These are phyloP conservation scores for Brachyptera risi DNA, from an alignment of 2,888 invertebrate species.

Conservation along the genomic window DNA sequence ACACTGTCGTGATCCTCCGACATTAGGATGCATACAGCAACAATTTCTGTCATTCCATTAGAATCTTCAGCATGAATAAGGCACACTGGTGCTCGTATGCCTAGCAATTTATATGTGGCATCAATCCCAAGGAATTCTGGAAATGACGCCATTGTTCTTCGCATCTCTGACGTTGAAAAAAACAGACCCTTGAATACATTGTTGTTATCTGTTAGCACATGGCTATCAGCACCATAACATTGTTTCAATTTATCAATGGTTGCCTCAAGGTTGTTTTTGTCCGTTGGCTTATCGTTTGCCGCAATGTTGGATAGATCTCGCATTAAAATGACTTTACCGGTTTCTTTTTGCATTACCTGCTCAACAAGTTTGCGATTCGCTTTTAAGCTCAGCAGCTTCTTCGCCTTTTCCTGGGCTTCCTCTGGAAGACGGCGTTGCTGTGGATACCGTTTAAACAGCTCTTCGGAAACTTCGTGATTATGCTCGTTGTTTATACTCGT, in stretches of 20 bases:
- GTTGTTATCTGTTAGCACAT: conserved; percentile 9
- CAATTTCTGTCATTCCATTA: conserved; percentile 30
- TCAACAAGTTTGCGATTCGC: conserved; percentile 26
- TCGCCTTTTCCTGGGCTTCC: conserved; percentile 9
- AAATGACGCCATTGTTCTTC: conserved; percentile 29
- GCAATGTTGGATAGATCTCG: conserved; percentile 25
- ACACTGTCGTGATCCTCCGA: conserved; percentile 30
- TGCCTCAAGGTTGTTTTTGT: conserved; percentile 20
- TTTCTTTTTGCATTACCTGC: not conserved
- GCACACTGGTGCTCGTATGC: conserved; percentile 30
- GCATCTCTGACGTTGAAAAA: conserved; percentile 27
- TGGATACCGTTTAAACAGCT: conserved; percentile 26
- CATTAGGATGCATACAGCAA: conserved; percentile 29
- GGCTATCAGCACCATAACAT: conserved; percentile 24
- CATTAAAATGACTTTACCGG: conserved; percentile 13
- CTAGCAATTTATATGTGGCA: conserved; percentile 30
- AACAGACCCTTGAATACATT: conserved; percentile 28
- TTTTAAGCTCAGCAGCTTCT: conserved; percentile 13
- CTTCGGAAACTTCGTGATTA: conserved; percentile 25
- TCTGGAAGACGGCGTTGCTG: conserved; percentile 5
- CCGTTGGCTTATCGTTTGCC: not conserved
- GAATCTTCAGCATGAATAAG: conserved; percentile 32
- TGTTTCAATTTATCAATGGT: conserved; percentile 18
- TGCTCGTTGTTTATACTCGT: conserved; percentile 17
- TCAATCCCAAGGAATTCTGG: conserved; percentile 34